phyloP scores from a whole-genome alignment of 2,797 vertebrate species.

The Pseudochromis fuscus region DNA sequence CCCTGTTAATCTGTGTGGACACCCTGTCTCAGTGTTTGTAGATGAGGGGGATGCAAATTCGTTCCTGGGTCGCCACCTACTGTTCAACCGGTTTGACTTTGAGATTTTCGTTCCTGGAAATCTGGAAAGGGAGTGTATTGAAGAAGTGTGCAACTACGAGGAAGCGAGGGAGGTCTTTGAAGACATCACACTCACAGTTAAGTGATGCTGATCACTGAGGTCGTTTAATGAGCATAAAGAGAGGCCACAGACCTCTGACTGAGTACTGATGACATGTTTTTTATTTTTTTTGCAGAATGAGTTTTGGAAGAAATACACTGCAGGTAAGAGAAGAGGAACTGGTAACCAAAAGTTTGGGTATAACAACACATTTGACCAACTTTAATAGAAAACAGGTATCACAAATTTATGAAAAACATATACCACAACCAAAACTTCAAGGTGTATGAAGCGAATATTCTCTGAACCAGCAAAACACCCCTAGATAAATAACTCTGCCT shows the following conservation, averaged over 20 bases:
- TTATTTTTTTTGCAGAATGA: constrained; percentile 77
- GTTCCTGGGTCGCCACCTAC: constrained; percentile 91
- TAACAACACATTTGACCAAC: no score
- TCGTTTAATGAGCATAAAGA: not conserved
- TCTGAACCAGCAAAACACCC: no score
- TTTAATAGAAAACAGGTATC: no score
- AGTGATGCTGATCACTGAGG: constrained; percentile 57
- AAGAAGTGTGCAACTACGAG: constrained; percentile 94
- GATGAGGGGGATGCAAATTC: constrained; percentile 87
- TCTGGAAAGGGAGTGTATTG: constrained; percentile 93
- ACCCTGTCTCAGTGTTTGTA: constrained; percentile 86
- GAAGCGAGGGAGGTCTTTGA: constrained; percentile 95
- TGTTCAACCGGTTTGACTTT: constrained; percentile 95
- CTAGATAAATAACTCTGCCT: no score
- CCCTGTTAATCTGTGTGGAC: not conserved
- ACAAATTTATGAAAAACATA: no score
- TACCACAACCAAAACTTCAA: no score
- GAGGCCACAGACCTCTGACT: not conserved
- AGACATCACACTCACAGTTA: constrained; percentile 88
- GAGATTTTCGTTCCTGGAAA: constrained; percentile 92
- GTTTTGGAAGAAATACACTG: constrained; percentile 91
- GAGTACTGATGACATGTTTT: constrained; percentile 1
- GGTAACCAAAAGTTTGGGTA: no score
- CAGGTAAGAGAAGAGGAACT: constrained; percentile 68
- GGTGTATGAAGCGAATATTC: no score